phyloP scores from a whole-genome alignment of 1,140 invertebrate genomes.

The Brachionus plicatilis region DNA sequence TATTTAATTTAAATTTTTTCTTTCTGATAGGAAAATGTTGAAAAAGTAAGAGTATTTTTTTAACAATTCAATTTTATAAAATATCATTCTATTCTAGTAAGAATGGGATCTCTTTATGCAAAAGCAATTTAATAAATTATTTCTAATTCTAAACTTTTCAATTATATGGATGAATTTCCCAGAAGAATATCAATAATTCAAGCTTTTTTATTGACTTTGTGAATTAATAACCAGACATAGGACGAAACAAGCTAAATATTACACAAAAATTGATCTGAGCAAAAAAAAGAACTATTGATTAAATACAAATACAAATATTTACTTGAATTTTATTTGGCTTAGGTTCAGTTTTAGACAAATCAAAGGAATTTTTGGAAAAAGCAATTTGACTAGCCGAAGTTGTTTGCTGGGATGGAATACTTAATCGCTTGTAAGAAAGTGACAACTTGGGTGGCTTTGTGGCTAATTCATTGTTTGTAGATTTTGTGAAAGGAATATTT shows the following conservation, averaged over 20 bases:
- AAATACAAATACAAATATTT: not conserved
- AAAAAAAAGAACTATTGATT: not conserved
- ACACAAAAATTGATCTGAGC: not conserved
- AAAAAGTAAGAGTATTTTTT: not conserved
- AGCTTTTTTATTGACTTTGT: not conserved
- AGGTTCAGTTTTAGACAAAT: not conserved
- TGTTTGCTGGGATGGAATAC: not conserved
- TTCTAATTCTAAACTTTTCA: not conserved
- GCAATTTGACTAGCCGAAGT: not conserved
- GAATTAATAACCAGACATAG: not conserved
- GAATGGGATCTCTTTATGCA: not conserved
- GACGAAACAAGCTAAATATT: not conserved
- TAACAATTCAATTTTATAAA: not conserved
- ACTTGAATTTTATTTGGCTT: conserved; percentile 2
- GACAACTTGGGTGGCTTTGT: not conserved
- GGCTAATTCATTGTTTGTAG: not conserved
- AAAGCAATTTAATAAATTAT: not conserved
- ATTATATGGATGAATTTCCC: not conserved
- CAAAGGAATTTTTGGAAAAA: not conserved
- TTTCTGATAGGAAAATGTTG: no score
- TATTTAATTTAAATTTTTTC: not conserved
- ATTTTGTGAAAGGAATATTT: not conserved
- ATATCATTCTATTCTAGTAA: not conserved
- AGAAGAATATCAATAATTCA: not conserved
- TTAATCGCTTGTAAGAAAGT: not conserved